phyloP scores from a whole-genome alignment of 2,113 vertebrate species.

The Callipepla californica region DNA sequence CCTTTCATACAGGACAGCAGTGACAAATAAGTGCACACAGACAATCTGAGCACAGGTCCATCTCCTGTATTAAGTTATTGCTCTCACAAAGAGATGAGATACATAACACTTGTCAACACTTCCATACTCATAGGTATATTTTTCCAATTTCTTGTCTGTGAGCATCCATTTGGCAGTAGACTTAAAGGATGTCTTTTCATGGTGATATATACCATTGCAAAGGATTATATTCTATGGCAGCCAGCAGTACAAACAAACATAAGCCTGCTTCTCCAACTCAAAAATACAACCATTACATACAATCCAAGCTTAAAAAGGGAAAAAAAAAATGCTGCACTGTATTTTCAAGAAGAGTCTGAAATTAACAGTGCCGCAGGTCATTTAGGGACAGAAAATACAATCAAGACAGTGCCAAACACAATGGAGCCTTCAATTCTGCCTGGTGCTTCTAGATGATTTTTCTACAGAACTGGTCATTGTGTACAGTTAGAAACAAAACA shows the following conservation, averaged over 20 bases:
- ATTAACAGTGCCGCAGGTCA: background rate
- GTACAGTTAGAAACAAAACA: background rate
- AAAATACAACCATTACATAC: background rate
- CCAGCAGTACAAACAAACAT: background rate
- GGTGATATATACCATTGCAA: background rate
- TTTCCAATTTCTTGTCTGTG: background rate
- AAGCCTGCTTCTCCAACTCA: background rate
- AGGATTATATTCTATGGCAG: background rate
- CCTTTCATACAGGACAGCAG: background rate
- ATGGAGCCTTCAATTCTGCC: background rate
- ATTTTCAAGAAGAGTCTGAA: background rate
- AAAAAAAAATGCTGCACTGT: background rate
- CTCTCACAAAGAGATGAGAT: background rate
- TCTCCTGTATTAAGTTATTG: accelerated
- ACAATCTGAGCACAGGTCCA: accelerated
- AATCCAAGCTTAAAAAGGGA: background rate
- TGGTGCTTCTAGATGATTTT: background rate
- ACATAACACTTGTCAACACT: accelerated
- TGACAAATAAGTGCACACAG: background rate
- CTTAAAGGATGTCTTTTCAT: background rate
- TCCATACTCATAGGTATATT: background rate
- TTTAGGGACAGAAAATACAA: background rate
- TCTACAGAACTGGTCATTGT: background rate
- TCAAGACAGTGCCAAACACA: background rate
- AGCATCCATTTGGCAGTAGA: background rate